These are phyloP conservation scores for Sturnira hondurensis DNA, from an alignment of 2,113 vertebrate genomes.

Conservation along the genomic window DNA sequence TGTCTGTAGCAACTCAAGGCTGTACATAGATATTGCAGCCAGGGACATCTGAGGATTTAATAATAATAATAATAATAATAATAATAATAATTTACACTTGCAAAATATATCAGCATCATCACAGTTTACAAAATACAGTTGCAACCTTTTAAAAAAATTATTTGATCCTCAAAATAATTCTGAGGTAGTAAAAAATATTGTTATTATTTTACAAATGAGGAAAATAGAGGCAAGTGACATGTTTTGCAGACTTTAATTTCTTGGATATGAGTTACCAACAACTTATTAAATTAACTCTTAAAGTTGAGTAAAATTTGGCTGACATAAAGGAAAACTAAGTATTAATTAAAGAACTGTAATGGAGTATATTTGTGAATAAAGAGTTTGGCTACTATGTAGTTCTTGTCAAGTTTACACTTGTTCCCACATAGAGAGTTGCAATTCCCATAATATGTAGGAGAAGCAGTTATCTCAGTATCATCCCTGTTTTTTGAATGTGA, in stretches of 20 bases:
- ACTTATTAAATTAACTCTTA: not conserved
- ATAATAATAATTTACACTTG: constrained; percentile 6
- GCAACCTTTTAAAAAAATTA: not conserved
- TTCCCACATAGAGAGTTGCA: not conserved
- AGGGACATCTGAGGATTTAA: not conserved
- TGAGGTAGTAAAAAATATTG: not conserved
- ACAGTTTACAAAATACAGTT: not conserved
- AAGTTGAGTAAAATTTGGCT: not conserved
- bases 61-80: not conserved
- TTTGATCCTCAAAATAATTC: not conserved
- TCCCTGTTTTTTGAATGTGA: not conserved
- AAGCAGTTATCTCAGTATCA: not conserved
- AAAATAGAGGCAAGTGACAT: not conserved
- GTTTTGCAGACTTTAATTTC: not conserved
- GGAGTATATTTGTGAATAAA: not conserved
- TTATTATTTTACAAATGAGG: constrained; percentile 17
- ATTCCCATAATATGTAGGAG: not conserved
- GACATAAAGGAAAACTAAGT: not conserved
- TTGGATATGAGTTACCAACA: not conserved
- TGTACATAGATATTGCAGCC: not conserved
- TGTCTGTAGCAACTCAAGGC: not conserved
- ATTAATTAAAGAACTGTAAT: not conserved
- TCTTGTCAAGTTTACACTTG: not conserved
- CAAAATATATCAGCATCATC: not conserved
- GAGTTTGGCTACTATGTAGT: not conserved